Evolutionary conservation across 2,888 invertebrate genomes (phyloP), one percentile per base, ranked within the genome.

Genomic region (Scotopteryx bipunctaria): DNA sequence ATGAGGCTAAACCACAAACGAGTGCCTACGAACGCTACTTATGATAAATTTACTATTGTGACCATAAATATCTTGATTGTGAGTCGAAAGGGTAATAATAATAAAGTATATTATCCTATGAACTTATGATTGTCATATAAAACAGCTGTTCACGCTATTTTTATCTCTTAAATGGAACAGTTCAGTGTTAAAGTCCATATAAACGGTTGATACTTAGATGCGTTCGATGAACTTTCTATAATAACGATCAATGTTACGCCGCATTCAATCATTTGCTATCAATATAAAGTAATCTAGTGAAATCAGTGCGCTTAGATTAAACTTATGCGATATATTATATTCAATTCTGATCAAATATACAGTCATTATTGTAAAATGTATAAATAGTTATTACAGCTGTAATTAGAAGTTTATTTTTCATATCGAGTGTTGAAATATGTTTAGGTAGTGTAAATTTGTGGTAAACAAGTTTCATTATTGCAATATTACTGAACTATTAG

Each of bases 381-480:
- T 86, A 90, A 88, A 89, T 90, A 90, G 87, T 88, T 90, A 89
- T 87, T 88, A 88, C 90, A 85, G 83, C 88, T 85, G 86, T 89
- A 90, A 86, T 89, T 89, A 90, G 89, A 85, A 79, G 86, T 89
- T 90, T 90, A 90, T 89, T 90, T 90, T 90, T 90, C 88, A 89
- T 90, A 90, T 88, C 86, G 86, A 82, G 86, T 90, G 89, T 90
- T 89, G 78, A 86, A 76, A 85, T 86, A 87, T 82, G 80, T 86
- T 76, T 87, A 87, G 78, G 85, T 90, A 89, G 89, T 85, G 83
- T 87, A 86, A 81, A 58, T 84, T 78, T 81, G 80, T 85, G 87
- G 83, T 80, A 76, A 82, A 56, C 72, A 72, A 75, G 76, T 84
- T 85, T 85, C 83, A 83, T 81, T 80, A 84, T 78, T 81, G 83